Evolutionary conservation across 2,888 invertebrate species (phyloP), one percentile per base, ranked within the genome.

Genomic region (Hoplodrina ambigua): DNA sequence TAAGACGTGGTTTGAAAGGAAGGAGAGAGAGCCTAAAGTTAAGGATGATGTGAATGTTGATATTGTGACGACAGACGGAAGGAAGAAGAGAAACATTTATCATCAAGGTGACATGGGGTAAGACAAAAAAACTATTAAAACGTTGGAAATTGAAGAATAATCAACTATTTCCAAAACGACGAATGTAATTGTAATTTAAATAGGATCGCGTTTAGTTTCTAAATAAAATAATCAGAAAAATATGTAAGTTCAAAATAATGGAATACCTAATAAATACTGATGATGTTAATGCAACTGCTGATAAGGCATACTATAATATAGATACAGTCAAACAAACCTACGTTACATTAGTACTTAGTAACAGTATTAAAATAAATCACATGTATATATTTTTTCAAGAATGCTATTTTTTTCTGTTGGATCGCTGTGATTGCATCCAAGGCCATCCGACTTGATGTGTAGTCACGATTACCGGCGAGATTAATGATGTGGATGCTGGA

Each of bases 381-480:
- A 49, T 41, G 53, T 61, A 70, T 49, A n/a, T 19, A 60, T 30
- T 72, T 30, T 72, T 59, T 20, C 13, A 17, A 73, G 56, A 56
- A 52, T 37, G 11, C 2, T 7, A 10, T n/a, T 46, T 53, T 59
- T 73, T 72, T 55, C 44, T 52, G 52, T 55, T 72, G 10, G 11
- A 49, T 37, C 4, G n/a, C 17, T 60, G 37, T 52, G 41, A 57
- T 72, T 61, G 46, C 17, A 20, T 44, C 30, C 73, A 74, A 72
- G 79, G 73, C 25, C 41, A 54, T 49, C 46, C 17, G 2, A 25
- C 49, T 72, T 37, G 59, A 37, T 55, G n/a, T 55, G 54, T 72
- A 78, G 46, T 61, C 52, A 78, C 56, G 52, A 78, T 7, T 37
- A 49, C 19, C 15, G 15, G 11, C 6, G 19, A 69, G 69, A 57